A percentile compares a stretch with the other conserved stretches of the same genome.
Evolutionary conservation across 2,113 vertebrate species (phyloP).

Genomic region (Seriola aureovittata): DNA sequence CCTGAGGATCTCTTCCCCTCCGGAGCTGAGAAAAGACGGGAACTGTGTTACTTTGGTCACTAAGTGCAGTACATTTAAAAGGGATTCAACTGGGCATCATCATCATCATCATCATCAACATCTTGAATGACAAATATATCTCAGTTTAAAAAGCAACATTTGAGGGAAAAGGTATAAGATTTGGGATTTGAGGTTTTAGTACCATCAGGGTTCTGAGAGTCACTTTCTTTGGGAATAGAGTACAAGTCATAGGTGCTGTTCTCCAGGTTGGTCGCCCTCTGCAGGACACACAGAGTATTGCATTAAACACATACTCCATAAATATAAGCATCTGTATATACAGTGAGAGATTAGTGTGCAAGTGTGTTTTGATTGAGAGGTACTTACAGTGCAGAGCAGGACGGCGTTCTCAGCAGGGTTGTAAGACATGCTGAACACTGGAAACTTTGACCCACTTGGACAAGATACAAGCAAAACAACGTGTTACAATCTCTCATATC

Average conservation of each 20-base stretch:
- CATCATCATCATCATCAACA: too few relatives aligned
- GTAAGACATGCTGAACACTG: conserved; percentile 98
- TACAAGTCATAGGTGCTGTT: conserved; percentile 98
- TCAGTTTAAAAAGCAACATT: background rate
- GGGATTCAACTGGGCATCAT: background rate
- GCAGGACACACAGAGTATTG: conserved; percentile 34
- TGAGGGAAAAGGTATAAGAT: background rate
- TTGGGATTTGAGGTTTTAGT: conserved; percentile 11
- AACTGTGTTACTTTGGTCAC: background rate
- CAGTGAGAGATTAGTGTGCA: background rate
- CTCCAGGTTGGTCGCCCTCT: conserved; percentile 98
- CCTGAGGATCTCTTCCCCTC: conserved; percentile 97
- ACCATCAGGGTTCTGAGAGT: conserved; percentile 98
- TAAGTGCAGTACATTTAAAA: background rate
- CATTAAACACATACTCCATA: background rate
- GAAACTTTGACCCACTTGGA: conserved; percentile 95
- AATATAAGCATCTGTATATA: background rate
- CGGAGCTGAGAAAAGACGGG: conserved; percentile 84
- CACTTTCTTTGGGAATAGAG: conserved; percentile 95
- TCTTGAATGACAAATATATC: too few relatives aligned
- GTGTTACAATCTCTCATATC: background rate
- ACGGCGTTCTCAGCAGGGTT: conserved; percentile 97
- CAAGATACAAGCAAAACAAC: background rate
- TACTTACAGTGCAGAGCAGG: conserved; percentile 94
- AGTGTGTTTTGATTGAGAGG: background rate